A percentile compares a stretch with the other conserved stretches of the same genome.
These are phyloP conservation scores for Archocentrus centrarchus DNA, from an alignment of 2,113 vertebrate species.

Conservation along the genomic window DNA sequence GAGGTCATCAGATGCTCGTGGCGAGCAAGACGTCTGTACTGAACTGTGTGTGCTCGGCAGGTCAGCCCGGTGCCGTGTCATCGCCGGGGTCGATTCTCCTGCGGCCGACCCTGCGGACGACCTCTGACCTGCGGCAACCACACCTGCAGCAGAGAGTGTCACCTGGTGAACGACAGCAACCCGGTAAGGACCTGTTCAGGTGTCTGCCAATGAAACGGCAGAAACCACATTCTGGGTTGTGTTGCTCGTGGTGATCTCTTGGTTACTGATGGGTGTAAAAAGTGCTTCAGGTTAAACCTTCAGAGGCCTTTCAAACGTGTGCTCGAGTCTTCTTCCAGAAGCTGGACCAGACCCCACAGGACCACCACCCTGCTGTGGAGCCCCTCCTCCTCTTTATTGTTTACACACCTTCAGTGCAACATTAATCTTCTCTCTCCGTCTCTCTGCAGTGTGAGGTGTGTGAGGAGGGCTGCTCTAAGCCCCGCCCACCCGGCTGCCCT, in stretches of 20 bases:
- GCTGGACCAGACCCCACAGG: no score
- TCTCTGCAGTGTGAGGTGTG: constrained; percentile 67
- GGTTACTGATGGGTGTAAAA: no score
- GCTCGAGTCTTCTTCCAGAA: no score
- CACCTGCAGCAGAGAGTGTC: constrained; percentile 65
- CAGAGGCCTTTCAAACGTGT: no score
- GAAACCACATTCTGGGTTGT: background rate
- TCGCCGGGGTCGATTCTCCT: constrained; percentile 57
- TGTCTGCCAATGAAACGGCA: background rate
- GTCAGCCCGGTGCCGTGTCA: constrained; percentile 72
- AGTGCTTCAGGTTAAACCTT: no score
- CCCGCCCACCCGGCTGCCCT: constrained; percentile 65
- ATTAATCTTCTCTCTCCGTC: background rate
- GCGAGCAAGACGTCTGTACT: background rate
- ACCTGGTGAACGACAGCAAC: constrained; percentile 53
- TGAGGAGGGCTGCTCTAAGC: constrained; percentile 63
- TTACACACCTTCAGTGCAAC: no score
- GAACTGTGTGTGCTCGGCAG: constrained; percentile 34
- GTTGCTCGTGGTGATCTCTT: accelerated
- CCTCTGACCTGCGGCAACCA: constrained; percentile 72
- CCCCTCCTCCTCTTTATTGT: no score
- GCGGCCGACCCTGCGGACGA: constrained; percentile 45
- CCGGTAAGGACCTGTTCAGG: constrained; percentile 34
- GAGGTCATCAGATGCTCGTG: background rate
- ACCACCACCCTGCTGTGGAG: no score